Percentiles rank a stretch among this genome's conserved stretches.
Conservation (phyloP, 2,888 invertebrate genomes). For the Leptopterna dolabrata region DNA sequence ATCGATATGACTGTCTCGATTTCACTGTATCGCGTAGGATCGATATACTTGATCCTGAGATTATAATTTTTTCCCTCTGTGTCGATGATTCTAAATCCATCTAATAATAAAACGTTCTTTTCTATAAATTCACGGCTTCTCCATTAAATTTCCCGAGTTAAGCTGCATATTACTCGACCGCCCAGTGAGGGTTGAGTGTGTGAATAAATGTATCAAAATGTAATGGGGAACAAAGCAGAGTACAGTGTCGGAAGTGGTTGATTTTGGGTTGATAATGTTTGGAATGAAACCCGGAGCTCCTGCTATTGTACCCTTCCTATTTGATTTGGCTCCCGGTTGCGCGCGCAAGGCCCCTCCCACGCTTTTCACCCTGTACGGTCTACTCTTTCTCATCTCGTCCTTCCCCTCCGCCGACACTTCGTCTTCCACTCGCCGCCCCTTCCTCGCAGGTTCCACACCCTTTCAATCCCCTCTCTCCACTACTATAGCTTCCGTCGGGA, state of each 20-base stretch:
- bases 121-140: no score
- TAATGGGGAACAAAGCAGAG: background rate
- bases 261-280: constrained; percentile 42
- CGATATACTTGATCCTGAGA: no score
- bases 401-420: background rate
- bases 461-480: background rate
- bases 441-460: no score
- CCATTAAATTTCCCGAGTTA: no score
- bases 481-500: background rate
- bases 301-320: constrained; percentile 48
- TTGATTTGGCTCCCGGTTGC: constrained; percentile 33
- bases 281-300: constrained; percentile 33
- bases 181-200: no score
- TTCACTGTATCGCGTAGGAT: no score
- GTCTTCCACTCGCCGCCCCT: background rate
- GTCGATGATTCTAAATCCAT: no score
- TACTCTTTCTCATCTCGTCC: constrained; percentile 4
- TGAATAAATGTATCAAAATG: no score
- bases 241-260: background rate
- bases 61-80: no score
- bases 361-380: background rate
- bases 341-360: constrained; percentile 38
- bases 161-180: no score
- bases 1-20: no score
- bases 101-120: no score